These are phyloP conservation scores for Wiebesia pumilae DNA, from an alignment of 1,140 invertebrate genomes.

Conservation along the genomic window DNA sequence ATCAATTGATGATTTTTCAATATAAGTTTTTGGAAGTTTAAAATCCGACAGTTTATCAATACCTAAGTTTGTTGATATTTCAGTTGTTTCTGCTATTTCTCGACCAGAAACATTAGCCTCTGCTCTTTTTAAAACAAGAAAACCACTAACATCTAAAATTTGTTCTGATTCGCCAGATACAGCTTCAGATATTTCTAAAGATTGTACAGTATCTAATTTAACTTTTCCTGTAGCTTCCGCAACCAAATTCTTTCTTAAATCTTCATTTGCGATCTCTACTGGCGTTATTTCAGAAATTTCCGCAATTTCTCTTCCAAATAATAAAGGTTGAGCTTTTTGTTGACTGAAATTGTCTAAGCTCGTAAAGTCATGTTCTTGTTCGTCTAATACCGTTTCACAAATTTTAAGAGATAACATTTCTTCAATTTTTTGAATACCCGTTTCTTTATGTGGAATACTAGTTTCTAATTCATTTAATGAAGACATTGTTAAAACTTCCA, in stretches of 20 bases:
- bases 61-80: constrained; percentile 56
- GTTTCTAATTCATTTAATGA: constrained; percentile 55
- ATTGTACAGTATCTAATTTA: constrained; percentile 55
- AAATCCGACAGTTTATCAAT: constrained; percentile 50
- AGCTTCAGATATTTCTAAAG: constrained; percentile 64
- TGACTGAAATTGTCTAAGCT: constrained; percentile 49
- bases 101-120: constrained; percentile 53
- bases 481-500: constrained; percentile 55
- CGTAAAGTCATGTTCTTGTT: constrained; percentile 59
- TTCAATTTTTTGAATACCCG: constrained; percentile 56
- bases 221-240: constrained; percentile 58
- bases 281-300: constrained; percentile 63
- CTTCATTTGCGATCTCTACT: constrained; percentile 56
- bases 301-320: constrained; percentile 65
- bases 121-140: constrained; percentile 55
- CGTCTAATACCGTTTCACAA: constrained; percentile 58
- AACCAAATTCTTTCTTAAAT: constrained; percentile 52
- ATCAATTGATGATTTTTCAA: constrained; percentile 33
- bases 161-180: constrained; percentile 61
- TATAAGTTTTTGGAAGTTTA: constrained; percentile 43
- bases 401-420: constrained; percentile 58
- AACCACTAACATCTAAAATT: constrained; percentile 53
- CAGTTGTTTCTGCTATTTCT: constrained; percentile 59
- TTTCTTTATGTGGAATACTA: constrained; percentile 49
- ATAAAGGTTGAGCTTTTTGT: constrained; percentile 53